phyloP scores from a whole-genome alignment of 2,888 invertebrate genomes.

The Standfussiana lucernea region DNA sequence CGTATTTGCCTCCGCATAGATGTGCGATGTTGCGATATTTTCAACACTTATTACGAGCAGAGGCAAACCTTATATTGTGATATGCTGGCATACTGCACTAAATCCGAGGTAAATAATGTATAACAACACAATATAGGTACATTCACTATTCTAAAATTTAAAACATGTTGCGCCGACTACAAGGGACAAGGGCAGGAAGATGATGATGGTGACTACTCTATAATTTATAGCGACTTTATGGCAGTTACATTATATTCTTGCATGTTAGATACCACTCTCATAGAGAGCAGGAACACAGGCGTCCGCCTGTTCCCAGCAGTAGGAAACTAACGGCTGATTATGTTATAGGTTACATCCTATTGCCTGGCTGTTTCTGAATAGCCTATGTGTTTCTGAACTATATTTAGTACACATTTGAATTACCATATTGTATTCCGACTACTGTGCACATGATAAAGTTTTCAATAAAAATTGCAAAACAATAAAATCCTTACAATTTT shows the following conservation, averaged over 20 bases:
- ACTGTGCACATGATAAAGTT: background rate
- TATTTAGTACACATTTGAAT: background rate
- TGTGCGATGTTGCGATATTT: conserved; percentile 81
- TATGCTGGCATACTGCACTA: conserved; percentile 84
- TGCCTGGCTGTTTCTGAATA: background rate
- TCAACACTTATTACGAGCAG: conserved; percentile 80
- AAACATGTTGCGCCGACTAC: background rate
- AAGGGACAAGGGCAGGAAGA: background rate
- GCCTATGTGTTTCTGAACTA: background rate
- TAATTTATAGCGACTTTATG: background rate
- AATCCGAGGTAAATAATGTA: conserved; percentile 77
- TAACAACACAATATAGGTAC: background rate
- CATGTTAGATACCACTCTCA: background rate
- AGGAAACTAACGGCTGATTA: background rate
- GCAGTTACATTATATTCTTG: background rate
- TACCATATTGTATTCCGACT: background rate
- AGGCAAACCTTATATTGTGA: conserved; percentile 80
- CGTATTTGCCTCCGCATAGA: conserved; percentile 82
- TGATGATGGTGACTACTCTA: background rate
- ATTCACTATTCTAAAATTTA: background rate
- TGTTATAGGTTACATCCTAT: background rate
- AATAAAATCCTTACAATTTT: too few species aligned
- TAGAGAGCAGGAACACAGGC: too few species aligned
- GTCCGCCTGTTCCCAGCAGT: background rate
- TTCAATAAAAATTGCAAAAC: too few species aligned